Percentiles rank a stretch among this genome's conserved stretches.
Conservation (phyloP, 2,113 vertebrate genomes). For the Murina feae region DNA sequence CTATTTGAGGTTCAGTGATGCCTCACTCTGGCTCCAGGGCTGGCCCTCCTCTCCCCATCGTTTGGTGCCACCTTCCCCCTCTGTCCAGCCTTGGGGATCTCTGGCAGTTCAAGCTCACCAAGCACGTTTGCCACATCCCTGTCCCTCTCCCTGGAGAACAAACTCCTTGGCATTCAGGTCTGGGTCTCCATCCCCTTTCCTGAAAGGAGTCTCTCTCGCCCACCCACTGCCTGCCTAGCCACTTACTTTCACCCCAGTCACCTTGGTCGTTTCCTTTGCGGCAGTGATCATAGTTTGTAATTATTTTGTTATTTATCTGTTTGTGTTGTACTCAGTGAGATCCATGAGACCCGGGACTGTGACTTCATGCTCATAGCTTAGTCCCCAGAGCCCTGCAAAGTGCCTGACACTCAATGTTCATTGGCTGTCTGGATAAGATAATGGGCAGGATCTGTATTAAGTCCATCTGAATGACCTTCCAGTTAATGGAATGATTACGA, state of each 20-base stretch:
- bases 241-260: neutral
- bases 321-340: neutral
- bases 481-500: neutral
- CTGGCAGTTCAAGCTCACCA: neutral
- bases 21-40: neutral
- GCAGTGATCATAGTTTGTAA: neutral
- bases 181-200: neutral
- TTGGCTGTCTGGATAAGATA: neutral
- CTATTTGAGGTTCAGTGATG: too few species aligned
- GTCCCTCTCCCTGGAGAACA: neutral
- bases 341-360: neutral
- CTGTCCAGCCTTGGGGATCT: neutral
- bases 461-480: neutral
- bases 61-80: neutral
- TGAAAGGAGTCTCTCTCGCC: neutral
- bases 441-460: neutral
- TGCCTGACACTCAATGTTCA: neutral
- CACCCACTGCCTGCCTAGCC: fast-evolving
- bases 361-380: neutral
- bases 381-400: neutral
- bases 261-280: neutral
- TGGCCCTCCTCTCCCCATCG: neutral
- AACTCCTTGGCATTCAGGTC: neutral
- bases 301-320: neutral
- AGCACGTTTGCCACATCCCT: neutral